Conservation (phyloP, 1,140 invertebrate species). For the Sipha flava region DNA sequence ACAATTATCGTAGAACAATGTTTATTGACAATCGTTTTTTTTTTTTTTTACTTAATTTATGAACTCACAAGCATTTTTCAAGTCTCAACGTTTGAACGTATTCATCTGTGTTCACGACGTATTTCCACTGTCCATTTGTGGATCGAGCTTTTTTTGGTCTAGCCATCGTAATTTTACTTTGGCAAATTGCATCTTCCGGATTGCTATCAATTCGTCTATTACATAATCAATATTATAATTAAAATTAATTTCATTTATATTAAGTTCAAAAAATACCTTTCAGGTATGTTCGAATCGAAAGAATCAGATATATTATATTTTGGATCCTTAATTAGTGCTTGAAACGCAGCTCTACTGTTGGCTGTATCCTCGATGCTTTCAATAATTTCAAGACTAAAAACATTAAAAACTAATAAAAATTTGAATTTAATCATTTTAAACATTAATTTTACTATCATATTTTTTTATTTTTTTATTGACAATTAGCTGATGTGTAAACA, state of each 20-base stretch:
- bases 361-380: slow-evolving; percentile 54
- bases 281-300: slow-evolving; percentile 1
- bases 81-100: slow-evolving; percentile 75
- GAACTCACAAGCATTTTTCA: slow-evolving; percentile 67
- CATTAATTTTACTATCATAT: no score
- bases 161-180: slow-evolving; percentile 73
- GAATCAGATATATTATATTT: slow-evolving; percentile 36
- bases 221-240: neutral
- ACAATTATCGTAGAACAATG: neutral
- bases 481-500: no score
- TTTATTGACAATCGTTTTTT: neutral
- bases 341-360: slow-evolving; percentile 56
- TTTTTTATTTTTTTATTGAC: no score
- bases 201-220: neutral
- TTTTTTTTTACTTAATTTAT: neutral
- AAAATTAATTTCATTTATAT: no score
- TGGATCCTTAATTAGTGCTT: slow-evolving; percentile 59
- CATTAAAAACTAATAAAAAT: neutral
- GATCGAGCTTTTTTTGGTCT: slow-evolving; percentile 70
- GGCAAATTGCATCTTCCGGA: slow-evolving; percentile 46
- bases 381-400: slow-evolving; percentile 61
- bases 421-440: no score
- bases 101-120: slow-evolving; percentile 75
- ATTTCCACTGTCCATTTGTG: slow-evolving; percentile 75
- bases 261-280: neutral